phyloP scores from a whole-genome alignment of 2,113 vertebrate species.

The Ptilorrhoa leucosticta region DNA sequence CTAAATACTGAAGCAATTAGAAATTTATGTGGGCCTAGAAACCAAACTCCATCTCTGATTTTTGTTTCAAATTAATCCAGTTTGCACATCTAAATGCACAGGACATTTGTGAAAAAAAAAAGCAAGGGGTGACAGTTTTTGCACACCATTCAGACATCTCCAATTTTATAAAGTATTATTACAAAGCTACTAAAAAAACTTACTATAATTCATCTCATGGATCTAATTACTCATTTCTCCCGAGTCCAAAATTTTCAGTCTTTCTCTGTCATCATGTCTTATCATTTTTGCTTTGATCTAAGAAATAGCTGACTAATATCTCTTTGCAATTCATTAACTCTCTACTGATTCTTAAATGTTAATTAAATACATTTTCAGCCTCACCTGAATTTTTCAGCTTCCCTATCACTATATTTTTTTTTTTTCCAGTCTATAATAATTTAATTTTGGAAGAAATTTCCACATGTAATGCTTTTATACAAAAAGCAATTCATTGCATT shows the following conservation, averaged over 20 bases:
- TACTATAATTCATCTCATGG: not conserved
- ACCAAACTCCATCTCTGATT: not conserved
- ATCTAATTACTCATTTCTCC: not conserved
- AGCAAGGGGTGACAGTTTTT: not conserved
- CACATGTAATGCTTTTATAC: not conserved
- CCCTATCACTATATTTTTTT: not conserved
- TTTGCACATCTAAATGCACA: not conserved
- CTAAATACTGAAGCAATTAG: not conserved
- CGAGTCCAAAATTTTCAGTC: not conserved
- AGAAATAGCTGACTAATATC: not conserved
- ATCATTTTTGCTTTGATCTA: not conserved
- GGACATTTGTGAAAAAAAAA: not conserved
- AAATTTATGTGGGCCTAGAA: not conserved
- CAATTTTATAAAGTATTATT: not conserved
- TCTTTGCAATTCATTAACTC: not conserved
- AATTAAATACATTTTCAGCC: not conserved
- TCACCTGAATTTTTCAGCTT: not conserved
- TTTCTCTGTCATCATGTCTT: not conserved
- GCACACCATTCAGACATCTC: not conserved
- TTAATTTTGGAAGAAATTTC: not conserved
- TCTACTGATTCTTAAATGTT: not conserved
- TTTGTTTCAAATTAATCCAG: not conserved
- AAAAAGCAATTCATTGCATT: not conserved
- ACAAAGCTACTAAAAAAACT: not conserved
- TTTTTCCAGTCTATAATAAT: not conserved